Percentiles rank a stretch among this genome's conserved stretches.
phyloP scores from a whole-genome alignment of 2,797 vertebrate genomes.

The Hoplostethus atlanticus region DNA sequence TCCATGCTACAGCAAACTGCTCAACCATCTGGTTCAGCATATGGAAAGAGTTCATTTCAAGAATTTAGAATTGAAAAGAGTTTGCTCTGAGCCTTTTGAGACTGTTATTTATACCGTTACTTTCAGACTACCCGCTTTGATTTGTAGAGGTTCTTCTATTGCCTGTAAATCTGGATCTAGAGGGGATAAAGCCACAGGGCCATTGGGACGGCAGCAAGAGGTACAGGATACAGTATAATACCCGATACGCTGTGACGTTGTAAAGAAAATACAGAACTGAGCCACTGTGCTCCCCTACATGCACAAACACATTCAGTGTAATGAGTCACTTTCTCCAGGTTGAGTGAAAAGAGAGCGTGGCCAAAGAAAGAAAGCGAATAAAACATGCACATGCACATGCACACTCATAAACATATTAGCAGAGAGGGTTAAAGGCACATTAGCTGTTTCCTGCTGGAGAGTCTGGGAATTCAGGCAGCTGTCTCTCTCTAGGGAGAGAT shows the following conservation, averaged over 20 bases:
- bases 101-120: slow-evolving; percentile 29
- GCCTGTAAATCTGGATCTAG: slow-evolving; percentile 26
- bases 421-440: slow-evolving; percentile 62
- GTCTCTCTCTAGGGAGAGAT: slow-evolving; percentile 49
- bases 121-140: slow-evolving; percentile 53
- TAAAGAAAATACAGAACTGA: slow-evolving; percentile 27
- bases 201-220: slow-evolving; percentile 31
- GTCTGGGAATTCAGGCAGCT: slow-evolving; percentile 59
- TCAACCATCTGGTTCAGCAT: slow-evolving; percentile 68
- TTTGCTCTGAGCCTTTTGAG: slow-evolving; percentile 31
- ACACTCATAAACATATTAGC: slow-evolving; percentile 35
- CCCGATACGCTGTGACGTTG: slow-evolving; percentile 21
- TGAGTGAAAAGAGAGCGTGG: slow-evolving; percentile 29
- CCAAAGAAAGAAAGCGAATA: slow-evolving; percentile 4
- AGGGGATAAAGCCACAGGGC: slow-evolving; percentile 8
- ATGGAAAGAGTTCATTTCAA: slow-evolving; percentile 66
- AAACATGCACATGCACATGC: slow-evolving; percentile 7
- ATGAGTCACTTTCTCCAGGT: slow-evolving; percentile 77
- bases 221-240: neutral
- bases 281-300: slow-evolving; percentile 46
- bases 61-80: slow-evolving; percentile 44
- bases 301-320: slow-evolving; percentile 54
- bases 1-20: slow-evolving; percentile 46
- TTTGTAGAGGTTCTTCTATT: slow-evolving; percentile 47
- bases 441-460: slow-evolving; percentile 65